Evolutionary conservation across 2,797 vertebrate genomes (phyloP), one percentile per base, ranked within the genome.

Genomic region (Gallinago stenura): DNA sequence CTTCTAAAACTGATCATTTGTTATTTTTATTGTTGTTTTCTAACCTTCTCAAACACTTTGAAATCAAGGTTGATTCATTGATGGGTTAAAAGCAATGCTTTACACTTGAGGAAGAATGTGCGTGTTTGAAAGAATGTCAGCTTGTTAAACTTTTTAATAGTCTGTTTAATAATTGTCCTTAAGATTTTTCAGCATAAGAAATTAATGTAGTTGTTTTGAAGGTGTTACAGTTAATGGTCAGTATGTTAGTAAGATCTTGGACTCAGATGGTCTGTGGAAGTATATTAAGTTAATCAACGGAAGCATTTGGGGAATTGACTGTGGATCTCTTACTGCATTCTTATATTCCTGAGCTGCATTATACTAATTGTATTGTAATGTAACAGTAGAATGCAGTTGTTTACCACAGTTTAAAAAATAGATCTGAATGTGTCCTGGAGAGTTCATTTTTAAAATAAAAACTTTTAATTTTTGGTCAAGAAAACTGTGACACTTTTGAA

Each of bases 241-340:
- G 21, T 10, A 4, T 28, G 11, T 62, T 90, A 37, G 20, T 82
- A 28, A 71, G 54, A 54, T 61, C 84, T 78, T 65, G 65, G 60
- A 75, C 86, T 96, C 66, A 85, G 41, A 51, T 91, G 64, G 45
- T 94, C 80, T 95, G 39, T 95, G 89, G 70, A 94, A 78, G 31
- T 33, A 9, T 22, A 57, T 71, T 83, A 37, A 81, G 87, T 81
- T 60, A 28, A 89, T 46, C 6, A 46, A 37, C 22, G 82, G 80
- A 73, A 91, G 64, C 17, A 13, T 69, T 66, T 43, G 10, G 0
- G 3, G 31, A 73, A 6, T 54, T 60, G 20, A 8, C 53, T 60
- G 12, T 69, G 62, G 19, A 8, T 60, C 61, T 84, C 3, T 60
- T 66, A 48, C 8, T 71, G n/a, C 10, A 1, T 65, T 79, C 35